A percentile compares a stretch with the other conserved stretches of the same genome.
Conservation (phyloP, 2,113 vertebrate genomes). For the Prionailurus bengalensis region DNA sequence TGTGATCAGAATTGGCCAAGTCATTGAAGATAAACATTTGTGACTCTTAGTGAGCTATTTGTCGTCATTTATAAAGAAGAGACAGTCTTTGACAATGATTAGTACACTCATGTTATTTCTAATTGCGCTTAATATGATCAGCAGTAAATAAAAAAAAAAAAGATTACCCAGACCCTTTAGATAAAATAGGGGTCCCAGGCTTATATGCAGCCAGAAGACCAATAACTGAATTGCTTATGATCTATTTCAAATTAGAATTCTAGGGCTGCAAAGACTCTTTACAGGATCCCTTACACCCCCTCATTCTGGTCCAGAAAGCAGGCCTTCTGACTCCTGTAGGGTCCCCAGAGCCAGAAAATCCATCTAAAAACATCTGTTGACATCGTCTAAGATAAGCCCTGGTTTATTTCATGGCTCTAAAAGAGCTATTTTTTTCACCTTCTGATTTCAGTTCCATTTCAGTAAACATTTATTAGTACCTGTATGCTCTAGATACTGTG, state of each 20-base stretch:
- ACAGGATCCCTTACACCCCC: background rate
- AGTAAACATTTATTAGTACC: background rate
- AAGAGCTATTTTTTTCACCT: background rate
- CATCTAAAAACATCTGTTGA: background rate
- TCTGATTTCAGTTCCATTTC: slow-evolving; percentile 33
- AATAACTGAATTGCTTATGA: background rate
- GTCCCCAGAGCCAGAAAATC: background rate
- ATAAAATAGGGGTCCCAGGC: background rate
- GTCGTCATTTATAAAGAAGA: slow-evolving; percentile 5
- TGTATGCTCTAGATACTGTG: background rate
- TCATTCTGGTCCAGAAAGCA: background rate
- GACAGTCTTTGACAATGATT: background rate
- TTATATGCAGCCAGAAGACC: background rate
- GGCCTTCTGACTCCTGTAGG: background rate
- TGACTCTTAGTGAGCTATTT: background rate
- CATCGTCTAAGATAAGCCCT: background rate
- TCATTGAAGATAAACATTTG: slow-evolving; percentile 39
- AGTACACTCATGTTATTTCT: background rate
- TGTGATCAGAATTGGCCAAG: slow-evolving; percentile 15
- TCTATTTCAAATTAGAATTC: background rate
- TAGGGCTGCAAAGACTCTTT: background rate
- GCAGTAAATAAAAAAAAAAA: slow-evolving; percentile 16
- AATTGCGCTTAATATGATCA: background rate
- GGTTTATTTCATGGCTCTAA: background rate
- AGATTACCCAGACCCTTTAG: background rate